Evolutionary conservation across 2,113 vertebrate species (phyloP), one percentile per base, ranked within the genome.

Genomic region (Oceanites oceanicus): DNA sequence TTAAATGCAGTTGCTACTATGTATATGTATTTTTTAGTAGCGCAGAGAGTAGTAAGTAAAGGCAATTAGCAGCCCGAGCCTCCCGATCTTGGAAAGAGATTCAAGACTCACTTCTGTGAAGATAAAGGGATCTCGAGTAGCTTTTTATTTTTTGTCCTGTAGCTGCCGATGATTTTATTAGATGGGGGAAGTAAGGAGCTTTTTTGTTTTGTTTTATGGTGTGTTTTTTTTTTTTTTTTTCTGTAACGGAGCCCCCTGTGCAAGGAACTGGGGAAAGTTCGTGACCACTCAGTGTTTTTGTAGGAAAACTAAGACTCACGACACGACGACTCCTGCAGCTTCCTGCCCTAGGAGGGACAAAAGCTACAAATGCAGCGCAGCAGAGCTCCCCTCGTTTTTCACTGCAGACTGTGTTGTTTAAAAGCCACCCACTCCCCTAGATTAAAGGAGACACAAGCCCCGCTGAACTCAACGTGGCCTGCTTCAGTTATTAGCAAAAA

Each of bases 301-400:
- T 97, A 97, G 96, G 97, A 97, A 97, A 97, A 73, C 95, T 95
- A 94, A 96, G 92, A 72, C 94, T 99, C 99, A 99, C 98, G 99
- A 99, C 98, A 98, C 97, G 84, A 97, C 93, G 99, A 98, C 99
- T 99, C 98, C 98, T 98, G 98, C 98, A 97, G 98, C 97, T 98
- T 99, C 99, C 99, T 99, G 98, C 98, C 98, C 98, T 98, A 97
- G 98, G 97, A 98, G 98, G 98, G 97, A 97, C 97, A 97, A 97
- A 96, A 97, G 94, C 95, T 95, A 72, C 86, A 92, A 86, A 88
- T 72, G 95, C 92, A 80, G 85, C 2, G 76, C 96, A 1, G 62
- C 96, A 68, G 92, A 96, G 70, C 87, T 96, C 92, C 95, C 97
- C 90, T 97, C 96, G 94, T 98, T 97, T 98, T 97, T 96, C 96